A percentile compares a stretch with the other conserved stretches of the same genome.
These are phyloP conservation scores for Lutraria lutraria DNA, from an alignment of 2,888 invertebrate genomes.

Conservation along the genomic window DNA sequence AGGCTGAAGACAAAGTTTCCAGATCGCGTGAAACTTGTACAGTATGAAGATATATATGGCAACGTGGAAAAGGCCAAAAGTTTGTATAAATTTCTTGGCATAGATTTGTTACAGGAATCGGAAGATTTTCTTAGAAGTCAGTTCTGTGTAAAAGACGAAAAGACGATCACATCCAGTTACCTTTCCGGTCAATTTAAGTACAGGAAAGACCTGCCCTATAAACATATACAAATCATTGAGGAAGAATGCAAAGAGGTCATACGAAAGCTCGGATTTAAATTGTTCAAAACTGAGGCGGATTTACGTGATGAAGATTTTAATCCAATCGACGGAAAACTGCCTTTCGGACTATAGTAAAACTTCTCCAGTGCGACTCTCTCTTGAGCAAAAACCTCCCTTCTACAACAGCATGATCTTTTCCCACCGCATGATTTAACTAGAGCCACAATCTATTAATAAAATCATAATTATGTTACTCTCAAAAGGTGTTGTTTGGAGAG, in stretches of 20 bases:
- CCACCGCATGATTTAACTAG: no score
- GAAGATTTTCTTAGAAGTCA: not conserved
- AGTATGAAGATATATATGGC: not conserved
- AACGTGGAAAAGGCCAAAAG: not conserved
- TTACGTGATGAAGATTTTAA: not conserved
- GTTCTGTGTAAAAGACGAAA: not conserved
- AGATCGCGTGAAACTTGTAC: not conserved
- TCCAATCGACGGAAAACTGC: not conserved
- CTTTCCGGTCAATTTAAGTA: not conserved
- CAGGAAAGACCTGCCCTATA: not conserved
- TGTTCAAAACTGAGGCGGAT: not conserved
- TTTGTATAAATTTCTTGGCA: not conserved
- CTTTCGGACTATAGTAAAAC: not conserved
- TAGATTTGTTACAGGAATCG: not conserved
- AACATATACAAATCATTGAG: not conserved
- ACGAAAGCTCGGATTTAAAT: not conserved
- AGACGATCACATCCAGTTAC: not conserved
- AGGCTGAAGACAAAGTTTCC: not conserved
- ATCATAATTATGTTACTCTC: no score
- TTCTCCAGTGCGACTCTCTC: no score
- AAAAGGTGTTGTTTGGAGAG: no score
- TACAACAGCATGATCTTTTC: no score
- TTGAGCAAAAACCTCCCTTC: no score
- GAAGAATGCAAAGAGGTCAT: not conserved
- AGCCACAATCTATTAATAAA: no score